phyloP scores from a whole-genome alignment of 2,113 vertebrate genomes.

The Syrmaticus mikado region DNA sequence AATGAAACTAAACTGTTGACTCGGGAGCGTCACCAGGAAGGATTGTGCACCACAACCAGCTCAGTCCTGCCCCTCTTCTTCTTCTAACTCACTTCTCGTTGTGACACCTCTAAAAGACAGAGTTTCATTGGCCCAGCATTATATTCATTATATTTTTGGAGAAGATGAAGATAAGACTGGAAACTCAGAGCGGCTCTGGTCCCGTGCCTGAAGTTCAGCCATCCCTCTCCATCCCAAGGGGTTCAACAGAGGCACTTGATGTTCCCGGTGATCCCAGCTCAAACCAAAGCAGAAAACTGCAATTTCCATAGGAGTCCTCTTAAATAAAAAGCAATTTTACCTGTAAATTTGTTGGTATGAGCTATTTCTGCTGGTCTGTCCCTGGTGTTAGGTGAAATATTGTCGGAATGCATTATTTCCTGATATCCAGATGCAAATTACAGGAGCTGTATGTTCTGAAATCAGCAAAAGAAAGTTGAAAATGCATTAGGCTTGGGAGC shows the following conservation, averaged over 20 bases:
- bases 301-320: background rate
- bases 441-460: slow-evolving; percentile 41
- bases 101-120: background rate
- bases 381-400: slow-evolving; percentile 1
- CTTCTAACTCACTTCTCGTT: background rate
- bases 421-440: slow-evolving; percentile 33
- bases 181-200: background rate
- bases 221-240: background rate
- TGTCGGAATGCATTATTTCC: slow-evolving; percentile 23
- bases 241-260: background rate
- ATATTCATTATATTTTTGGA: background rate
- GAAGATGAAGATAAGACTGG: background rate
- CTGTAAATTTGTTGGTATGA: background rate
- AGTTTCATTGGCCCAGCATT: background rate
- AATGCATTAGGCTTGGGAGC: slow-evolving; percentile 41
- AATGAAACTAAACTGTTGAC: background rate
- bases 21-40: background rate
- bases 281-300: background rate
- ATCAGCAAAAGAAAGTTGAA: slow-evolving; percentile 61
- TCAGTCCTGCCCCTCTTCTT: background rate
- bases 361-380: background rate
- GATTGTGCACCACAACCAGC: accelerated
- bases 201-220: background rate
- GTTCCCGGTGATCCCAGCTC: background rate
- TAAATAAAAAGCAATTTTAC: background rate